A percentile compares a stretch with the other conserved stretches of the same genome.
Conservation (phyloP, 1,140 invertebrate genomes). For the Drosophila virilis region DNA sequence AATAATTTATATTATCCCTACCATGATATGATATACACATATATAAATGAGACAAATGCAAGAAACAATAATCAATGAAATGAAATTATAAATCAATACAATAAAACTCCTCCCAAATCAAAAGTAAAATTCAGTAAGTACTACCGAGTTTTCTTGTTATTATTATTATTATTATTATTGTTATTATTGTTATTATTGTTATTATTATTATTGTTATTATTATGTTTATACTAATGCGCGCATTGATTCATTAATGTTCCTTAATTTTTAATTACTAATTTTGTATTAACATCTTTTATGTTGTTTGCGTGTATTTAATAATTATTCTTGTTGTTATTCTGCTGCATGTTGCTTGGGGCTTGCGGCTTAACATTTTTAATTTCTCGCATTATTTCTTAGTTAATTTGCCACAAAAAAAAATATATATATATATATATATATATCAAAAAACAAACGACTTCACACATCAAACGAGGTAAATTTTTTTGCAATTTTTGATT, state of each 20-base stretch:
- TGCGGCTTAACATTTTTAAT: slow-evolving; percentile 15
- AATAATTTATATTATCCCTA: slow-evolving; percentile 18
- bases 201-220: slow-evolving; percentile 31
- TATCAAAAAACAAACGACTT: slow-evolving; percentile 10
- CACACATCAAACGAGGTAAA: slow-evolving; percentile 45
- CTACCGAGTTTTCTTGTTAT: slow-evolving; percentile 59
- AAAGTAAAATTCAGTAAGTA: slow-evolving; percentile 79
- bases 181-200: slow-evolving; percentile 29
- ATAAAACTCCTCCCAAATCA: slow-evolving; percentile 58
- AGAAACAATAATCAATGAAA: neutral
- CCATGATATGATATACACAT: slow-evolving; percentile 8
- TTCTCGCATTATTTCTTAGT: slow-evolving; percentile 4
- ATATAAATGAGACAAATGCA: slow-evolving; percentile 30
- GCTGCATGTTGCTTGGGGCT: slow-evolving; percentile 28
- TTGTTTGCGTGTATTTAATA: neutral
- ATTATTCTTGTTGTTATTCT: neutral
- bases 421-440: neutral
- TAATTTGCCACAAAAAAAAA: neutral
- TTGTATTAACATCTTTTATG: neutral
- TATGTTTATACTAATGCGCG: slow-evolving; percentile 30
- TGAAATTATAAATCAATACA: slow-evolving; percentile 21
- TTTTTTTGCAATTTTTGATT: slow-evolving; percentile 4
- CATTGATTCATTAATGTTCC: slow-evolving; percentile 4
- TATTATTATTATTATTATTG: slow-evolving; percentile 46
- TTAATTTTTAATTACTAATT: neutral